phyloP scores from a whole-genome alignment of 2,888 invertebrate species.

The Drosophila barbarae region DNA sequence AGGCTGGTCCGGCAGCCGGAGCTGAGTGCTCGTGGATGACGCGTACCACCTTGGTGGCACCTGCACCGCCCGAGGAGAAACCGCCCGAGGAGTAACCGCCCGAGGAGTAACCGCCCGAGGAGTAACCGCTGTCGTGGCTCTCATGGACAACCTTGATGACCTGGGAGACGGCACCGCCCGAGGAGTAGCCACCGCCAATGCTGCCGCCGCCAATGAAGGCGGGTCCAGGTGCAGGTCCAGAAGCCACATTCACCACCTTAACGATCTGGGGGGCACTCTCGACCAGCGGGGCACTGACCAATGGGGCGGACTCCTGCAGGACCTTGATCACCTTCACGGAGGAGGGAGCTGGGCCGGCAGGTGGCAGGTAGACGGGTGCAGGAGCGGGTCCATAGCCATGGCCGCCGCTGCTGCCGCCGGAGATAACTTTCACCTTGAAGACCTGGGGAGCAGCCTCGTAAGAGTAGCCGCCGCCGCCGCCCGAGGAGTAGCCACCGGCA shows the following conservation, averaged over 20 bases:
- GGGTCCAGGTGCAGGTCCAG: slow-evolving; percentile 28
- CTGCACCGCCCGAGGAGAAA: slow-evolving; percentile 35
- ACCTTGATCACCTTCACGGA: slow-evolving; percentile 67
- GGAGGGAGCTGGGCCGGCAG: slow-evolving; percentile 31
- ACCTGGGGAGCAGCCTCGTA: slow-evolving; percentile 60
- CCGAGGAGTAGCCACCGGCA: slow-evolving; percentile 39
- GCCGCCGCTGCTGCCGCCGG: slow-evolving; percentile 39
- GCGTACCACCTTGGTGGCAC: slow-evolving; percentile 65
- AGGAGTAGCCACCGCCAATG: slow-evolving; percentile 26
- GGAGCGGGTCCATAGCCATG: slow-evolving; percentile 24
- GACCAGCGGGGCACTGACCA: slow-evolving; percentile 37
- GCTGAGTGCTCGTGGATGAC: slow-evolving; percentile 70
- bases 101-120: slow-evolving; percentile 15
- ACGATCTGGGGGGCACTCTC: slow-evolving; percentile 53
- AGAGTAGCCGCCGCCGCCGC: slow-evolving; percentile 57
- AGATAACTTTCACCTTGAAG: slow-evolving; percentile 68
- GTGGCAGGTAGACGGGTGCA: slow-evolving; percentile 41
- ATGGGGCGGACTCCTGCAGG: slow-evolving; percentile 53
- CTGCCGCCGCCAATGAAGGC: slow-evolving; percentile 11
- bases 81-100: slow-evolving; percentile 25
- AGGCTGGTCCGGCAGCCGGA: slow-evolving; percentile 18
- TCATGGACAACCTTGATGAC: slow-evolving; percentile 67
- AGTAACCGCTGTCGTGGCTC: slow-evolving; percentile 34
- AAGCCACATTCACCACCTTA: slow-evolving; percentile 50
- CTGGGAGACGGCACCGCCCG: slow-evolving; percentile 35